phyloP scores from a whole-genome alignment of 2,888 invertebrate species.

The Microctonus brassicae region DNA sequence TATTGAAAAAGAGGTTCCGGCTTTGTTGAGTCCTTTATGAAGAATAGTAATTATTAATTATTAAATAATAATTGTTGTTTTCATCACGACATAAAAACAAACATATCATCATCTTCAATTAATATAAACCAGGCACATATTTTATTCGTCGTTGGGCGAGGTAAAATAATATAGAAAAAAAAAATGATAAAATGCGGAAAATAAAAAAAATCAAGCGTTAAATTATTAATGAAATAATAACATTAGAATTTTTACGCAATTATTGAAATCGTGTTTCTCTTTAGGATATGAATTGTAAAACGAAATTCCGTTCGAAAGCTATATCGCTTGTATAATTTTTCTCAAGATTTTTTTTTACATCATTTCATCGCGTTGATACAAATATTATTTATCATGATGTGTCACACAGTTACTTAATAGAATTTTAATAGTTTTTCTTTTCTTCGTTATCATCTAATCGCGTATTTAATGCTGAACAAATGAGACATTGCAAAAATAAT shows the following conservation, averaged over 20 bases:
- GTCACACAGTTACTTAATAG: conserved; percentile 3
- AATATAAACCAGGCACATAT: not conserved
- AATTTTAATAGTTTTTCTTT: not conserved
- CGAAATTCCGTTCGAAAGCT: not conserved
- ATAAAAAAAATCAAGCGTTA: not conserved
- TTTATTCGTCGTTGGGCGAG: not conserved
- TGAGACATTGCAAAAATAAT: conserved; percentile 25
- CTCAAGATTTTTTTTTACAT: not conserved
- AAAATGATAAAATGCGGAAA: not conserved
- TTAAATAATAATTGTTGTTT: not conserved
- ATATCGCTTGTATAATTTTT: not conserved
- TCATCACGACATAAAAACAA: not conserved
- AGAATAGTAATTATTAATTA: not conserved
- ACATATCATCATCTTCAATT: not conserved
- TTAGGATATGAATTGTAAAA: not conserved
- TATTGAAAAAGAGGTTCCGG: not conserved
- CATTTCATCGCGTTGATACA: not conserved
- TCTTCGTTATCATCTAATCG: not conserved
- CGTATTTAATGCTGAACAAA: conserved; percentile 20
- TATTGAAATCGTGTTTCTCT: not conserved
- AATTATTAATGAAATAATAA: not conserved
- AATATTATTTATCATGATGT: conserved; percentile 11
- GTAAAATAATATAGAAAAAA: not conserved
- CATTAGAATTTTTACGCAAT: not conserved
- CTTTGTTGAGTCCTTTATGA: not conserved